These are phyloP conservation scores for Anastrepha ludens DNA, from an alignment of 1,140 invertebrate genomes.

Conservation along the genomic window DNA sequence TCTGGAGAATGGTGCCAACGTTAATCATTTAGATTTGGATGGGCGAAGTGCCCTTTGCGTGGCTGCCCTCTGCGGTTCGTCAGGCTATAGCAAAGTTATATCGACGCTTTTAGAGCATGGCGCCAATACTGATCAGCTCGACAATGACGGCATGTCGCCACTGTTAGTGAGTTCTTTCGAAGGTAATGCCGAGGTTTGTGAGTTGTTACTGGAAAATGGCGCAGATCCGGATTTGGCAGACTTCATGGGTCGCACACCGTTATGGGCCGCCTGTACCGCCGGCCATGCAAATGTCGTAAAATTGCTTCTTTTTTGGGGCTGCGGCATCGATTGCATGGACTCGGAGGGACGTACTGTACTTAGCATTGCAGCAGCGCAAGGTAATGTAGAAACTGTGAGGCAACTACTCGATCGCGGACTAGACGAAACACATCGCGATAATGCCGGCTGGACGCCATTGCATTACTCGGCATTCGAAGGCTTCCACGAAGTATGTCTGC, in stretches of 20 bases:
- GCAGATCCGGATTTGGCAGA: constrained; percentile 91
- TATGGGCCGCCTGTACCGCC: constrained; percentile 90
- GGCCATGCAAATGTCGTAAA: constrained; percentile 88
- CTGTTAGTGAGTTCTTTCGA: constrained; percentile 95
- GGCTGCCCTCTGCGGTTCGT: constrained; percentile 92
- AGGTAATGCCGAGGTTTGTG: constrained; percentile 86
- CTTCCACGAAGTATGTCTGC: constrained; percentile 90
- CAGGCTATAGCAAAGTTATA: constrained; percentile 84
- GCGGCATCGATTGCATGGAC: constrained; percentile 92
- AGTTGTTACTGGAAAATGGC: constrained; percentile 88
- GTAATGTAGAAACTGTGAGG: constrained; percentile 88
- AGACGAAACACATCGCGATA: constrained; percentile 93
- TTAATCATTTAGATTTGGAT: constrained; percentile 92
- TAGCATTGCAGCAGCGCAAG: constrained; percentile 91
- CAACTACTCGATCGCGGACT: constrained; percentile 91
- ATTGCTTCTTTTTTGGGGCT: constrained; percentile 90
- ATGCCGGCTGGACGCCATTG: constrained; percentile 94
- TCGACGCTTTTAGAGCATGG: constrained; percentile 87
- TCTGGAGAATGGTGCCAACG: constrained; percentile 88
- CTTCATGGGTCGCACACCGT: constrained; percentile 84
- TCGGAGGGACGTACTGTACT: constrained; percentile 92
- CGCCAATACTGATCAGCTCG: constrained; percentile 91
- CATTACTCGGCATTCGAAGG: constrained; percentile 95
- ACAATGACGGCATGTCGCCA: constrained; percentile 94
- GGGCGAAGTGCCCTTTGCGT: constrained; percentile 94